Base-by-base conservation (phyloP, 2,113 vertebrate species). In the Camelus bactrianus region DNA sequence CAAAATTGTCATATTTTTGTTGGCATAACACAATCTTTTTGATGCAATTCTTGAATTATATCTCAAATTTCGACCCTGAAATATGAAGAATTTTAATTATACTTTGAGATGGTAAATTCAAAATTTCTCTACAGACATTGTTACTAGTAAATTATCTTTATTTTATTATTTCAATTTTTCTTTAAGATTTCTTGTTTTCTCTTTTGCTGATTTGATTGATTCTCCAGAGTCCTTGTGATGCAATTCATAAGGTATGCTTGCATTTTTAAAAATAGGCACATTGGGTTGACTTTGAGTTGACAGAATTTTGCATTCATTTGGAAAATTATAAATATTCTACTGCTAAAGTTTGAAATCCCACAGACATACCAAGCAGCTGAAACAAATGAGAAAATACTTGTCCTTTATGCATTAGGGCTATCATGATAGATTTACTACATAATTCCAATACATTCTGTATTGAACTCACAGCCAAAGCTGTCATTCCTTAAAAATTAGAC, bases 51-150 rank as follows among this genome's bases (percentile, higher is more conserved):
- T 97, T 77, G 22, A 50, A 38, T 79, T 84, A 84, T 86, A 96
- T 73, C 48, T 97, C 72, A 96, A 93, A 98, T 97, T 84, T 89
- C 87, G 96, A 62, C 54, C 94, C 54, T 70, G 81, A 84, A 79
- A 8, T 96, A 97, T 94, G 93, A 97, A 98, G 97, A 93, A 97
- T 97, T 97, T 86, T 96, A 97, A 91, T 58, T 82, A 69, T 28
- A 28, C 80, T 88, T 98, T 95, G 83, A 88, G 95, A 42, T 26
- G 70, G 76, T 82, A 91, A 97, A 96, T 90, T 8, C 42, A 56
- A 3, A 75, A 9, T 91, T 98, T 97, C 95, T 97, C 46, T 92
- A 62, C 26, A 93, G 86, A 94, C 65, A 96, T 20, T 86, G 35
- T 91, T 72, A 50, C 10, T 60, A 30, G 16, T 35, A 69, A 77